These are phyloP conservation scores for Oxycera nigricornis DNA, from an alignment of 2,888 invertebrate genomes.

Conservation along the genomic window DNA sequence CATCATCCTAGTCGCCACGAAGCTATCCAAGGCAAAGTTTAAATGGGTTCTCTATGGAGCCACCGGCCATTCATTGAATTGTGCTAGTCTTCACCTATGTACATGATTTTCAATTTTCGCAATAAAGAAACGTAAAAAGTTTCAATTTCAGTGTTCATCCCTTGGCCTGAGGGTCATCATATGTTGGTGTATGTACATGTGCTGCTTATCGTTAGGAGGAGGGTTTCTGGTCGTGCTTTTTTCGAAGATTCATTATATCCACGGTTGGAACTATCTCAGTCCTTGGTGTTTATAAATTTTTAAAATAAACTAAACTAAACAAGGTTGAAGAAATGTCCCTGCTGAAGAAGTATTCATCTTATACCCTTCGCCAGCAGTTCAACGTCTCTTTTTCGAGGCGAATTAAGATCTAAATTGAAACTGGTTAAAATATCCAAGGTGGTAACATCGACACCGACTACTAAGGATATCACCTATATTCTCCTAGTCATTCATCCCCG, in stretches of 20 bases:
- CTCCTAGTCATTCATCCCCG: neutral
- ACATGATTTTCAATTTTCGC: slow-evolving; percentile 32
- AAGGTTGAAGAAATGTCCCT: neutral
- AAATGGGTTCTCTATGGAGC: neutral
- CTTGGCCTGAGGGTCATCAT: neutral
- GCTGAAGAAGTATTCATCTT: too few species aligned
- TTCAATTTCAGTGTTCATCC: slow-evolving; percentile 17
- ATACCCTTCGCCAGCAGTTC: too few species aligned
- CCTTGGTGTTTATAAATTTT: neutral
- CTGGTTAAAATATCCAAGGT: too few species aligned
- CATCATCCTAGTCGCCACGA: neutral
- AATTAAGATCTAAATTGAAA: too few species aligned
- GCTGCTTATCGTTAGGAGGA: neutral
- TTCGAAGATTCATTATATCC: neutral
- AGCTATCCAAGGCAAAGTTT: slow-evolving; percentile 28
- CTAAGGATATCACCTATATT: neutral
- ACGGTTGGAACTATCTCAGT: neutral
- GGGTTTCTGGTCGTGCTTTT: neutral
- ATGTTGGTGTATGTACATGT: neutral
- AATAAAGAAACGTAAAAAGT: slow-evolving; percentile 23
- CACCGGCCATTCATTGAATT: neutral
- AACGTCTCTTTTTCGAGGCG: too few species aligned
- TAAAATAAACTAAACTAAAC: neutral
- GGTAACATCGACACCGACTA: too few species aligned
- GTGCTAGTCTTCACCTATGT: neutral